A percentile compares a stretch with the other conserved stretches of the same genome.
Evolutionary conservation across 2,888 invertebrate species (phyloP).

Genomic region (Macrophya alboannulata): DNA sequence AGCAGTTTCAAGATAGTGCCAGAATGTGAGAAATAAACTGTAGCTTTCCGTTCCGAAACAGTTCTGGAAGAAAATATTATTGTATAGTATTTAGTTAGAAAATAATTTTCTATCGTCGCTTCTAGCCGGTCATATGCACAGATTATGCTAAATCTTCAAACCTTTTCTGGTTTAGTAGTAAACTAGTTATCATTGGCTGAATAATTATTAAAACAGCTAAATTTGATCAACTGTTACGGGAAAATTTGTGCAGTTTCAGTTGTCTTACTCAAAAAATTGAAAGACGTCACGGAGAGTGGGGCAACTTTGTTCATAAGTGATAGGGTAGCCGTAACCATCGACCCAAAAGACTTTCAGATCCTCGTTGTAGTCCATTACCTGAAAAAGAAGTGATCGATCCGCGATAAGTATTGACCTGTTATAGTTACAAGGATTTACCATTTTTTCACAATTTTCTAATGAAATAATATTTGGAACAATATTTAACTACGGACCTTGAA

Average conservation of each 20-base stretch:
- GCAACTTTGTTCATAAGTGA: slow-evolving; percentile 90
- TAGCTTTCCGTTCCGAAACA: slow-evolving; percentile 79
- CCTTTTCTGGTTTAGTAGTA: neutral
- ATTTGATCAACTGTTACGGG: neutral
- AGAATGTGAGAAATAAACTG: slow-evolving; percentile 91
- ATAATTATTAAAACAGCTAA: neutral
- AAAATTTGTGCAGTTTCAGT: slow-evolving; percentile 55
- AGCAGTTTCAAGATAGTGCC: slow-evolving; percentile 90
- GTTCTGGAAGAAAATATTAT: slow-evolving; percentile 65
- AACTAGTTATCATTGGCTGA: neutral
- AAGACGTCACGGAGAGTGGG: slow-evolving; percentile 87
- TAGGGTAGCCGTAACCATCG: slow-evolving; percentile 90
- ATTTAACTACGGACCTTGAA: slow-evolving; percentile 47
- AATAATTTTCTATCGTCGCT: neutral
- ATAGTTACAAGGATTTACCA: slow-evolving; percentile 40
- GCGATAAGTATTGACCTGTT: neutral
- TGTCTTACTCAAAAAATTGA: slow-evolving; percentile 85
- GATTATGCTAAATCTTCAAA: neutral
- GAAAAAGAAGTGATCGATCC: slow-evolving; percentile 66
- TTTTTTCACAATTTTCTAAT: slow-evolving; percentile 25
- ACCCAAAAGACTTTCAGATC: slow-evolving; percentile 92
- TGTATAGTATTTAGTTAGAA: neutral
- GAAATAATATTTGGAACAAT: neutral
- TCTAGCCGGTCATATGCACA: slow-evolving; percentile 16
- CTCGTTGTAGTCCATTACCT: slow-evolving; percentile 88